phyloP scores from a whole-genome alignment of 2,888 invertebrate species.

The Lasioglossum pauxillum region DNA sequence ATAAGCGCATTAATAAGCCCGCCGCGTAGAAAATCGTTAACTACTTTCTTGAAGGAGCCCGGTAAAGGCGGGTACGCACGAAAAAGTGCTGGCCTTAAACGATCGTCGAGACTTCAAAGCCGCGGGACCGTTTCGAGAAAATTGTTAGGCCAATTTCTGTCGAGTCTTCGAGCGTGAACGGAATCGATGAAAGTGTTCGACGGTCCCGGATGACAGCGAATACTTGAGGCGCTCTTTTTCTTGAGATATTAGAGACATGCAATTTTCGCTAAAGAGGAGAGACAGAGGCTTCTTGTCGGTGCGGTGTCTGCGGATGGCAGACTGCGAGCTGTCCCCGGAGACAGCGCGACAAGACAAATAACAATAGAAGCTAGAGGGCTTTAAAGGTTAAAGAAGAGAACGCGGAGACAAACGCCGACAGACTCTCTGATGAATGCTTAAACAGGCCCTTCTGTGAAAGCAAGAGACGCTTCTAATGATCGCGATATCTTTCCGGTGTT shows the following conservation, averaged over 20 bases:
- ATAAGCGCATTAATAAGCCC: conserved; percentile 7
- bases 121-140: conserved; percentile 27
- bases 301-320: not conserved
- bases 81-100: conserved; percentile 16
- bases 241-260: conserved; percentile 13
- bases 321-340: not conserved
- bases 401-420: not conserved
- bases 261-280: conserved; percentile 27
- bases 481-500: not conserved
- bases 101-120: conserved; percentile 43
- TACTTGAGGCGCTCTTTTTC: not conserved
- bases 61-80: not conserved
- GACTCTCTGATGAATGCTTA: conserved; percentile 2
- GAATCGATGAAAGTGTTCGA: not conserved
- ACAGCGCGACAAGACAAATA: conserved; percentile 17
- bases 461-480: not conserved
- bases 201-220: not conserved
- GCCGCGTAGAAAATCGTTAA: conserved; percentile 1
- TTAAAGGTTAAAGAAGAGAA: not conserved
- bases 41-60: not conserved
- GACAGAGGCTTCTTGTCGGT: not conserved
- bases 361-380: not conserved
- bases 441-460: not conserved
- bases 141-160: conserved; percentile 27
- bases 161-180: not conserved